phyloP scores from a whole-genome alignment of 2,113 vertebrate genomes.

The Lampris incognitus region DNA sequence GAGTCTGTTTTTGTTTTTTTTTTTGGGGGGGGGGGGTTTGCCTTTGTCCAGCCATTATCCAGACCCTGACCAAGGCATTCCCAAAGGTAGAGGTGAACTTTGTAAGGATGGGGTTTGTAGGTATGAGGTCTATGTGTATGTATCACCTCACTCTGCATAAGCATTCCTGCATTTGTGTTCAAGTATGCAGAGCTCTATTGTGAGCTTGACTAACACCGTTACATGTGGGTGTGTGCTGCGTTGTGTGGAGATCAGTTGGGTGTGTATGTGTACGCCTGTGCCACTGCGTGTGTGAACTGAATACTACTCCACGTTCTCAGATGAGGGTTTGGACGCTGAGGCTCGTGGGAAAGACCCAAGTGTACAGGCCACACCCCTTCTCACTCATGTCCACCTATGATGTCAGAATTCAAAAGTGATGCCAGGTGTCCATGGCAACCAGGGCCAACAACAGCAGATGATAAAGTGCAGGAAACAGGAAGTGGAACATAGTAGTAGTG shows the following conservation, averaged over 20 bases:
- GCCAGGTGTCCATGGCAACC: slow-evolving; percentile 27
- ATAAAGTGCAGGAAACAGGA: slow-evolving; percentile 30
- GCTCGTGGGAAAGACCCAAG: slow-evolving; percentile 29
- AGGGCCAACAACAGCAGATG: neutral
- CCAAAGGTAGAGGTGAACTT: slow-evolving; percentile 18
- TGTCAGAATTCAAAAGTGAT: slow-evolving; percentile 11
- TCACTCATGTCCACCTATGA: slow-evolving; percentile 3
- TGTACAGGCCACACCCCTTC: slow-evolving; percentile 1
- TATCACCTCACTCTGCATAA: neutral
- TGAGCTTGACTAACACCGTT: no score
- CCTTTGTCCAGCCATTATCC: slow-evolving; percentile 50
- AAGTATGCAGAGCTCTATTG: no score
- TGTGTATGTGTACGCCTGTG: neutral
- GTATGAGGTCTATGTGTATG: neutral
- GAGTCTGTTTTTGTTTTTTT: slow-evolving; percentile 53
- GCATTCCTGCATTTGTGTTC: neutral
- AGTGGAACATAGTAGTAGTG: neutral
- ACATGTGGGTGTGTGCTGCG: neutral
- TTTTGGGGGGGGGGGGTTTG: neutral
- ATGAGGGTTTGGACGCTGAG: slow-evolving; percentile 15
- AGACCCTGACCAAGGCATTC: slow-evolving; percentile 35
- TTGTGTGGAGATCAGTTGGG: neutral
- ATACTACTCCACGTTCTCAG: slow-evolving; percentile 17
- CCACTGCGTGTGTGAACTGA: slow-evolving; percentile 4
- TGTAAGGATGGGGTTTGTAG: slow-evolving; percentile 14